phyloP scores from a whole-genome alignment of 1,140 invertebrate genomes.

The Eumeta japonica region DNA sequence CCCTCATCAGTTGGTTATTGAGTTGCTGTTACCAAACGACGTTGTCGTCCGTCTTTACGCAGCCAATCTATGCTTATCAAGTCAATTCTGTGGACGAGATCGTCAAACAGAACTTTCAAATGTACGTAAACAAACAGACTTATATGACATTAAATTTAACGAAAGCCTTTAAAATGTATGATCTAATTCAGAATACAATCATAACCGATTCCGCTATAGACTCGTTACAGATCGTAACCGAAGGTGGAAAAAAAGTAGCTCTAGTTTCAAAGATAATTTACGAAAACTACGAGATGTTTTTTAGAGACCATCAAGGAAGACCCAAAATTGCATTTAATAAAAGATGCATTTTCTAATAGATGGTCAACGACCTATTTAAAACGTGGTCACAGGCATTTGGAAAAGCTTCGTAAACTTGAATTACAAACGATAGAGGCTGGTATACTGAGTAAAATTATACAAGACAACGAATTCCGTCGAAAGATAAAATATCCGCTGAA shows the following conservation, averaged over 20 bases:
- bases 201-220: too few relatives aligned
- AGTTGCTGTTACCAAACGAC: neutral
- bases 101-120: neutral
- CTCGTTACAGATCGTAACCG: too few relatives aligned
- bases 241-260: neutral
- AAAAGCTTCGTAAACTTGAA: neutral
- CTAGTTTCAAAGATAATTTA: neutral
- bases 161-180: too few relatives aligned
- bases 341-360: neutral
- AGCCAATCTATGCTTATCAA: neutral
- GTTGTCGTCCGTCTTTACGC: neutral
- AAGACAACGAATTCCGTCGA: too few relatives aligned
- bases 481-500: too few relatives aligned
- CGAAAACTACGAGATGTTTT: neutral
- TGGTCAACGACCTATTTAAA: neutral
- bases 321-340: neutral
- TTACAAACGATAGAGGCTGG: neutral
- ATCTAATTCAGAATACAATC: too few relatives aligned
- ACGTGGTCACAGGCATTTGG: neutral
- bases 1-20: neutral
- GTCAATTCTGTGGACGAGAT: neutral
- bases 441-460: too few relatives aligned
- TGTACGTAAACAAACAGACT: neutral
- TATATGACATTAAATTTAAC: too few relatives aligned
- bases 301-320: neutral